These are phyloP conservation scores for Trichonephila inaurata DNA, from an alignment of 1,140 invertebrate species.

Conservation along the genomic window DNA sequence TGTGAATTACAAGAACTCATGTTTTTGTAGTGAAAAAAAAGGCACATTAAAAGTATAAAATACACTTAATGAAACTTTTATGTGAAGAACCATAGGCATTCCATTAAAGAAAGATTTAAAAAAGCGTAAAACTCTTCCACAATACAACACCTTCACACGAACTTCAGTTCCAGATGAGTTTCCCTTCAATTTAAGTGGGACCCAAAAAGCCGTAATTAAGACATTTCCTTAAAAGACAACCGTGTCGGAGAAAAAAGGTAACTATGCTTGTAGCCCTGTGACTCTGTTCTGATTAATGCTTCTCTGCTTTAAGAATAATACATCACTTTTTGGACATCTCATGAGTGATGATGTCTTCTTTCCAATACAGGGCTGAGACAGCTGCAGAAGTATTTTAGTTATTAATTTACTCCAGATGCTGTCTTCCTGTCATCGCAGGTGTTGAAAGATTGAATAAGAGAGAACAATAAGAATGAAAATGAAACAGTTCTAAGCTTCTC, in stretches of 20 bases:
- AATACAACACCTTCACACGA: neutral
- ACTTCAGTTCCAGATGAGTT: neutral
- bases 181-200: neutral
- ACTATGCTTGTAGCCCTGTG: neutral
- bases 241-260: neutral
- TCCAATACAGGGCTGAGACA: conserved; percentile 11
- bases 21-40: no score
- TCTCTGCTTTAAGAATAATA: conserved; percentile 45
- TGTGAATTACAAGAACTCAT: no score
- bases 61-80: no score
- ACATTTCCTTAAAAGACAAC: conserved; percentile 34
- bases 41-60: no score
- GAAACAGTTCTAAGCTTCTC: conserved; percentile 17
- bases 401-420: conserved; percentile 62
- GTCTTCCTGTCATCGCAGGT: conserved; percentile 61
- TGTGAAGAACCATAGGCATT: no score
- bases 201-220: conserved; percentile 26
- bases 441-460: conserved; percentile 61
- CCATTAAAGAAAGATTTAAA: no score
- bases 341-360: conserved; percentile 57
- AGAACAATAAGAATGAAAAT: conserved; percentile 55
- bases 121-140: neutral
- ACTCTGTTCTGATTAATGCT: conserved; percentile 52
- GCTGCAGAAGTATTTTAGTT: conserved; percentile 54
- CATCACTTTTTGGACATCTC: conserved; percentile 62